Percentiles rank a stretch among this genome's conserved stretches.
phyloP scores from a whole-genome alignment of 2,888 invertebrate genomes.

The Ennomos quercinarius region DNA sequence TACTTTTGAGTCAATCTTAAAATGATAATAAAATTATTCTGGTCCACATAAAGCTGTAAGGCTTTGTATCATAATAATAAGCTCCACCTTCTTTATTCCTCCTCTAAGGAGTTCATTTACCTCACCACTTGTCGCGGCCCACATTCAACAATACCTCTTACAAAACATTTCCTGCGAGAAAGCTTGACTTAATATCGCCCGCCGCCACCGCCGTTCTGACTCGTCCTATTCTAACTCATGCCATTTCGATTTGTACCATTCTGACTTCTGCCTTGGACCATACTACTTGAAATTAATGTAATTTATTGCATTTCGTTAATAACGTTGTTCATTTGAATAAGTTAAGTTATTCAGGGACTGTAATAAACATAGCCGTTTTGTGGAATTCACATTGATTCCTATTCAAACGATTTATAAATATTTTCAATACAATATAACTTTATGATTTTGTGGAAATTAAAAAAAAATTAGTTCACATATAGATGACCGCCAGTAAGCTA shows the following conservation, averaged over 20 bases:
- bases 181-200: background rate
- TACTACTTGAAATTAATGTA: slow-evolving; percentile 2
- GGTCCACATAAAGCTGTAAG: too few species aligned
- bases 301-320: background rate
- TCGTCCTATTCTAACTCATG: background rate
- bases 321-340: background rate
- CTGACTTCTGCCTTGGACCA: background rate
- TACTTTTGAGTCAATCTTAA: too few species aligned
- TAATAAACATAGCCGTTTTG: too few species aligned
- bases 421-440: too few species aligned
- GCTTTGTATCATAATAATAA: background rate
- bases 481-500: too few species aligned
- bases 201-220: background rate
- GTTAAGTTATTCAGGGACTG: too few species aligned
- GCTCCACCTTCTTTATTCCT: background rate
- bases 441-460: too few species aligned
- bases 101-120: slow-evolving; percentile 4
- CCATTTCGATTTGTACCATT: background rate
- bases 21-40: too few species aligned
- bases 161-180: slow-evolving; percentile 12
- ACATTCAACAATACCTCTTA: slow-evolving; percentile 11
- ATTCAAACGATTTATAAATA: too few species aligned
- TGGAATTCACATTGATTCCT: too few species aligned
- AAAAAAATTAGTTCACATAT: too few species aligned
- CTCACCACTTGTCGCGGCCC: slow-evolving; percentile 1